Evolutionary conservation across 2,797 vertebrate species (phyloP), one percentile per base, ranked within the genome.

Genomic region (Rousettus madagascariensis): DNA sequence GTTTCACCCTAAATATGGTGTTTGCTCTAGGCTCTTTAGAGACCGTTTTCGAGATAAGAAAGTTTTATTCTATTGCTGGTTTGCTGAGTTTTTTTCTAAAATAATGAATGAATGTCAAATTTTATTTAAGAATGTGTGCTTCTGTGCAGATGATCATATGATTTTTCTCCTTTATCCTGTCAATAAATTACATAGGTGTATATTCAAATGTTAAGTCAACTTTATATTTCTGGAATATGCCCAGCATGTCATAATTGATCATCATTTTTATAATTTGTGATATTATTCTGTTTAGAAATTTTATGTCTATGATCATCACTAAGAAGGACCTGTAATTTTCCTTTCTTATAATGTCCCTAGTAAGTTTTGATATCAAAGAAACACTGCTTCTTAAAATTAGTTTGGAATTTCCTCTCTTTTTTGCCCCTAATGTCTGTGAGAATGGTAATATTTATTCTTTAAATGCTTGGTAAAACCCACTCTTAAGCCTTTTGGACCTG

Each of bases 41-140:
- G 63, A 82, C 68, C 4, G 57, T 83, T 90, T 88, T 75, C 49
- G 95, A 95, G 80, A 86, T 96, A 94, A 86, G 66, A 66, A 91
- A 86, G 30, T 65, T 94, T 74, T 72, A 38, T 77, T 65, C 68
- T 91, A 74, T 77, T 74, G 59, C 51, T 10, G 82, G 77, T 94
- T 77, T 87, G 41, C 74, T 36, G 68, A 78, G 36, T 49, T 95
- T 90, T 43, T 43, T 88, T 80, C 77, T 92, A 92, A 96, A 95
- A 94, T 88, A 90, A 86, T 80, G 79, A 94, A 86, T 86, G 49
- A n/a, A 75, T 57, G 33, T 41, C 53, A 72, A 68, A 72, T 88
- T 96, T 85, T 77, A 74, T 93, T 89, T 68, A 46, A 74, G 94
- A 94, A 88, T 38, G 30, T 49, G 51, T 90, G 30, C n/a, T 55